Conservation (phyloP, 2,888 invertebrate species). For the Phasia obesa region DNA sequence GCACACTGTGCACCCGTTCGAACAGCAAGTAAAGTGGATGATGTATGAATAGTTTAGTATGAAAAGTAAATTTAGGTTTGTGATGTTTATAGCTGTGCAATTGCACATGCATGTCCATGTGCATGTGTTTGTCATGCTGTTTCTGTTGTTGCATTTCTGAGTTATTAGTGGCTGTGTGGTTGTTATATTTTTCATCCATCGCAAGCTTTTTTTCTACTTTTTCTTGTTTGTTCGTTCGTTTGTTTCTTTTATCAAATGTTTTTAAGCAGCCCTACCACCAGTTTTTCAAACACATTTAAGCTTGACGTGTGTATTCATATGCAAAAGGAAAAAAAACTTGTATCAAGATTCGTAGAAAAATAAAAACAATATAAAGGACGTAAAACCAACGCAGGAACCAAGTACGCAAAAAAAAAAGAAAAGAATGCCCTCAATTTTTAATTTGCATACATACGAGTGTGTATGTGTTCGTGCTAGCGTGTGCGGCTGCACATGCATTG, state of each 20-base stretch:
- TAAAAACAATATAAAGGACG: constrained; percentile 44
- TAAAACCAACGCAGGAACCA: constrained; percentile 32
- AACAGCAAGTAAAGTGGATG: constrained; percentile 26
- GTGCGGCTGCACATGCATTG: constrained; percentile 39
- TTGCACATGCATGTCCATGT: not conserved
- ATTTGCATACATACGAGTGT: constrained; percentile 58
- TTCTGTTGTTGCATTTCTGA: constrained; percentile 25
- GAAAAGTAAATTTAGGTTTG: constrained; percentile 66
- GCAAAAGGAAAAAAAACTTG: constrained; percentile 27
- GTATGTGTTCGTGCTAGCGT: constrained; percentile 1
- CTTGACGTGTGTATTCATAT: constrained; percentile 5
- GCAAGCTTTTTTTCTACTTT: constrained; percentile 12
- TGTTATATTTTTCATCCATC: constrained; percentile 32
- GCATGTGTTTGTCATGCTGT: not conserved
- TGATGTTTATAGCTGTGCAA: constrained; percentile 39
- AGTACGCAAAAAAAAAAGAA: not conserved
- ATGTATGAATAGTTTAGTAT: constrained; percentile 46
- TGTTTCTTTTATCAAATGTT: constrained; percentile 29
- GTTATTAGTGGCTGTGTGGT: constrained; percentile 43
- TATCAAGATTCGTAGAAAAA: constrained; percentile 47
- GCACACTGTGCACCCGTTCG: constrained; percentile 17
- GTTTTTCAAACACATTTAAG: constrained; percentile 31
- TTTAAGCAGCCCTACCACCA: constrained; percentile 25
- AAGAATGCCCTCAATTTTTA: constrained; percentile 62
- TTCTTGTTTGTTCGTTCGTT: not conserved